Evolutionary conservation across 2,797 vertebrate genomes (phyloP).

Genomic region (Anabas testudineus): DNA sequence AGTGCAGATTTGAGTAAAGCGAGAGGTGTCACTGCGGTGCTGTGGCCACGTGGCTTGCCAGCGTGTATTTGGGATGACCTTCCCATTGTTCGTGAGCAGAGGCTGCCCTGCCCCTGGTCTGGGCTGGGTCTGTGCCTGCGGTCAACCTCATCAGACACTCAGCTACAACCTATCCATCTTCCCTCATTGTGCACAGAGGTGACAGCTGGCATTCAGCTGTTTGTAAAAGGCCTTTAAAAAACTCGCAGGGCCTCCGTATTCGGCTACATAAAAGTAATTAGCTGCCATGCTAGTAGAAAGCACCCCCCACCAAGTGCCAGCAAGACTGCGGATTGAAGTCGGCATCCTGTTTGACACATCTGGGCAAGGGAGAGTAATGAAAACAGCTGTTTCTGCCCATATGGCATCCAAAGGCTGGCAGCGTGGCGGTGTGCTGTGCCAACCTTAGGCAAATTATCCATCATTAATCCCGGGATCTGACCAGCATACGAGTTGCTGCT

Average conservation of each 20-base stretch:
- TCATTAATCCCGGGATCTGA: slow-evolving; percentile 99
- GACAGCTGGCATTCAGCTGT: slow-evolving; percentile 98
- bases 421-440: slow-evolving; percentile 89
- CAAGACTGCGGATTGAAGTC: slow-evolving; percentile 89
- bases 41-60: slow-evolving; percentile 50
- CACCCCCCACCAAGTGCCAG: slow-evolving; percentile 93
- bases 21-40: slow-evolving; percentile 55
- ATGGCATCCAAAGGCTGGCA: slow-evolving; percentile 97
- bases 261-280: slow-evolving; percentile 99
- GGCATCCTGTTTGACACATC: slow-evolving; percentile 99
- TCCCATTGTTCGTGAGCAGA: slow-evolving; percentile 74
- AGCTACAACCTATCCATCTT: slow-evolving; percentile 85
- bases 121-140: slow-evolving; percentile 70
- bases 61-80: slow-evolving; percentile 78
- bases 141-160: slow-evolving; percentile 79
- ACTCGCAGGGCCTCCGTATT: slow-evolving; percentile 90
- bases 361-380: slow-evolving; percentile 99
- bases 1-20: slow-evolving; percentile 67
- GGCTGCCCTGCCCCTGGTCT: slow-evolving; percentile 70
- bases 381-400: slow-evolving; percentile 99
- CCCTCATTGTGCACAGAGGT: slow-evolving; percentile 84
- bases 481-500: slow-evolving; percentile 95
- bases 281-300: slow-evolving; percentile 94
- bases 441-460: slow-evolving; percentile 99
- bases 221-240: slow-evolving; percentile 92